Percentiles rank a stretch among this genome's conserved stretches.
Conservation (phyloP, 2,113 vertebrate genomes). For the Smithornis capensis region DNA sequence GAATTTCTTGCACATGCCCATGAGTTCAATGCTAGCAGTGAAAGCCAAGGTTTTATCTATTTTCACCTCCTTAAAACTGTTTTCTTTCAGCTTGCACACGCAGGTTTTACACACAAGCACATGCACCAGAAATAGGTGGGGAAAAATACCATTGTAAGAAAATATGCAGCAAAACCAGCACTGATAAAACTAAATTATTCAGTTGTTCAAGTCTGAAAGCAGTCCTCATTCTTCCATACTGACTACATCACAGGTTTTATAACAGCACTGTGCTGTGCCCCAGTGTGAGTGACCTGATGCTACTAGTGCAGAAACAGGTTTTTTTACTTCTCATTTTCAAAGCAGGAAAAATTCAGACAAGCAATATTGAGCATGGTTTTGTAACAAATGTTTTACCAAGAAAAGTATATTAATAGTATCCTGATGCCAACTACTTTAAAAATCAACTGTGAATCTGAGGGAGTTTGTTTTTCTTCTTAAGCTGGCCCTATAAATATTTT, state of each 20-base stretch:
- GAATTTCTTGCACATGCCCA: not conserved
- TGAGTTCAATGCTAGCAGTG: not conserved
- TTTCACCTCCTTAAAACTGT: not conserved
- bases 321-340: not conserved
- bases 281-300: not conserved
- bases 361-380: not conserved
- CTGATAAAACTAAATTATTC: not conserved
- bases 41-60: not conserved
- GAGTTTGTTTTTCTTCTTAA: not conserved
- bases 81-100: fast-evolving
- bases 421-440: not conserved
- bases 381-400: not conserved
- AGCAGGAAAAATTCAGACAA: not conserved
- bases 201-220: not conserved
- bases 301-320: not conserved
- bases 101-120: not conserved
- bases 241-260: not conserved
- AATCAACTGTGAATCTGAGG: not conserved
- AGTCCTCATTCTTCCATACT: not conserved
- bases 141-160: not conserved
- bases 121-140: not conserved
- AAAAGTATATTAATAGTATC: not conserved
- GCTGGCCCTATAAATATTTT: not conserved
- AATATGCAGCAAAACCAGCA: not conserved
- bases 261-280: not conserved